Evolutionary conservation across 2,113 vertebrate species (phyloP).

Genomic region (Deroptyus accipitrinus): DNA sequence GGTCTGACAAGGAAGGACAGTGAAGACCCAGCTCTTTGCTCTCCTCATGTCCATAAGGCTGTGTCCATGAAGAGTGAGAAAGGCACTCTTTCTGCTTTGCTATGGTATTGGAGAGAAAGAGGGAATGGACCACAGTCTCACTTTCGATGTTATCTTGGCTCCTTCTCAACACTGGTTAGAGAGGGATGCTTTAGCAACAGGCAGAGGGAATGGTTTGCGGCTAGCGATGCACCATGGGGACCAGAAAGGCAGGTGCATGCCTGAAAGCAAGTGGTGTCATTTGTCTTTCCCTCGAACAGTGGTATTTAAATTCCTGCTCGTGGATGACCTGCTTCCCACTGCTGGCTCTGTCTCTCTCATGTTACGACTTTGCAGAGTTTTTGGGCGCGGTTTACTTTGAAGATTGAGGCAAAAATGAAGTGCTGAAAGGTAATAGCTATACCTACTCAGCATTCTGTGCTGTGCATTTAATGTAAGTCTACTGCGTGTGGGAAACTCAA

Average conservation of each 20-base stretch:
- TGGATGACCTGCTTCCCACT: not conserved
- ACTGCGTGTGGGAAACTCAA: not conserved
- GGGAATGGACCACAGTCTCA: not conserved
- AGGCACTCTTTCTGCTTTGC: not conserved
- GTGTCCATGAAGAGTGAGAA: not conserved
- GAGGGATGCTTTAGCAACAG: not conserved
- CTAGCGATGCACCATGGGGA: not conserved
- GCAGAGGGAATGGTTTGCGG: not conserved
- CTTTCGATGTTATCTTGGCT: not conserved
- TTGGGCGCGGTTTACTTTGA: constrained; percentile 4
- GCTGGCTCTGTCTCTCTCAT: accelerated
- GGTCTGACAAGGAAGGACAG: not conserved
- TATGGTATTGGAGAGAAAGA: not conserved
- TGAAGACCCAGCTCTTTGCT: not conserved
- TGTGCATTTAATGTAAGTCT: not conserved
- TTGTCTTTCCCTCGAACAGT: accelerated
- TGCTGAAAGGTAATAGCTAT: not conserved
- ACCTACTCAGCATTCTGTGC: not conserved
- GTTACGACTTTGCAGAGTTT: not conserved
- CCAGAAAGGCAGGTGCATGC: not conserved
- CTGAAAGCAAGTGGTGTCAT: accelerated
- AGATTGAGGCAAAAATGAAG: constrained; percentile 11
- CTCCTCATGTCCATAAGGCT: not conserved
- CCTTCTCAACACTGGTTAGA: not conserved
- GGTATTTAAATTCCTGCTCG: not conserved